Evolutionary conservation across 2,888 invertebrate species (phyloP).

Genomic region (Patella ulyssiponensis): DNA sequence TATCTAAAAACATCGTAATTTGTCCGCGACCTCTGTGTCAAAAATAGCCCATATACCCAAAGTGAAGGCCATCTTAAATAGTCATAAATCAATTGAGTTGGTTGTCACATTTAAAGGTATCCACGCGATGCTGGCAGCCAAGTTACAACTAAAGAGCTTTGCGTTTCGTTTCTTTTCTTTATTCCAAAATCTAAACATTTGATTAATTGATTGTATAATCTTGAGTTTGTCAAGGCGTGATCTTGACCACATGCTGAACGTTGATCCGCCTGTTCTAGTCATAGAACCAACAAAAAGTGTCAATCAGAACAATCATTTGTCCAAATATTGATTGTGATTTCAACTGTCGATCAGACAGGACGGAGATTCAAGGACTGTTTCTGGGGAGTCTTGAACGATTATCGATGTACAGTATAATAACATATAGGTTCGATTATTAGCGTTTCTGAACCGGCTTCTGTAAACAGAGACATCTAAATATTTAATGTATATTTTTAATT

Average conservation of each 20-base stretch:
- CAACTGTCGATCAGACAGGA: background rate
- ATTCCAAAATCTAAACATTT: background rate
- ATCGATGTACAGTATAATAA: too few relatives aligned
- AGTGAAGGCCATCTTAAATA: too few relatives aligned
- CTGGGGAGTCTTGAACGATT: too few relatives aligned
- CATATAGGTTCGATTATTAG: too few relatives aligned
- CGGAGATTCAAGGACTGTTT: too few relatives aligned
- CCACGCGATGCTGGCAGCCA: conserved; percentile 6
- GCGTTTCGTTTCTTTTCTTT: background rate
- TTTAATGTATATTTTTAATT: too few relatives aligned
- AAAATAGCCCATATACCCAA: too few relatives aligned
- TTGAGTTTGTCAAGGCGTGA: background rate
- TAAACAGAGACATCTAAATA: too few relatives aligned
- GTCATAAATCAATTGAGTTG: background rate
- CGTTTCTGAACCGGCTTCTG: too few relatives aligned
- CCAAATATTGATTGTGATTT: background rate
- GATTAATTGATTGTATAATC: conserved; percentile 12
- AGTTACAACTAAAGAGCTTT: background rate
- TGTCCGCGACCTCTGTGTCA: too few relatives aligned
- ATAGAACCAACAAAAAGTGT: background rate
- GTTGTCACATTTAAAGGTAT: background rate
- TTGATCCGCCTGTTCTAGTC: background rate
- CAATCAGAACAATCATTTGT: background rate
- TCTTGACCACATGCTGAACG: background rate
- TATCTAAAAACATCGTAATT: too few relatives aligned